phyloP scores from a whole-genome alignment of 2,888 invertebrate genomes.

The Cantharis lateralis region DNA sequence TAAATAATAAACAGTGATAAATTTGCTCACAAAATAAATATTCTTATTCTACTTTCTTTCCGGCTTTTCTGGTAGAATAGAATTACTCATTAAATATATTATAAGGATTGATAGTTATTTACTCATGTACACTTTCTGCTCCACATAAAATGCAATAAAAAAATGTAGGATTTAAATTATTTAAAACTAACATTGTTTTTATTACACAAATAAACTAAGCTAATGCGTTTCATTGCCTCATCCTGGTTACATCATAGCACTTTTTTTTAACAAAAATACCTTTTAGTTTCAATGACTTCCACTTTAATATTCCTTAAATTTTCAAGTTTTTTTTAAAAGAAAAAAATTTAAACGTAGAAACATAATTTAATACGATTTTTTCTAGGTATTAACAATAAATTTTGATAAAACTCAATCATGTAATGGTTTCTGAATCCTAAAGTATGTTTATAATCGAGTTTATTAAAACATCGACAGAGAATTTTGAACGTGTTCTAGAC shows the following conservation, averaged over 20 bases:
- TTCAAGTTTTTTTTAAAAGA: not conserved
- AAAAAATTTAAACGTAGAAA: no score
- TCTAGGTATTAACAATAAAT: no score
- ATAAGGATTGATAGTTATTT: not conserved
- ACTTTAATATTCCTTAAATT: not conserved
- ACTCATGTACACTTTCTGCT: not conserved
- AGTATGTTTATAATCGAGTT: no score
- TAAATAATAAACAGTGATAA: not conserved
- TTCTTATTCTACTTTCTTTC: no score
- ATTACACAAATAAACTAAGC: not conserved
- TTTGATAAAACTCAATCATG: no score
- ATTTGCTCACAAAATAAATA: not conserved
- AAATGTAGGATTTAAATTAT: not conserved
- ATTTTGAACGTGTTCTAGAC: no score
- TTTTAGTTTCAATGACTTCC: not conserved
- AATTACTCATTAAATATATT: no score
- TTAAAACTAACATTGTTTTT: not conserved
- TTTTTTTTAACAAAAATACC: not conserved
- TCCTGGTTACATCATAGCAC: not conserved
- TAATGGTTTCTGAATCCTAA: no score
- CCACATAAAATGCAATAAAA: not conserved
- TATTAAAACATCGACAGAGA: no score
- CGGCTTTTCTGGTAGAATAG: no score
- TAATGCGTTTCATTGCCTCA: not conserved
- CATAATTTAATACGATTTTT: no score